Evolutionary conservation across 2,797 vertebrate species (phyloP).

Genomic region (Eulemur albifrons): DNA sequence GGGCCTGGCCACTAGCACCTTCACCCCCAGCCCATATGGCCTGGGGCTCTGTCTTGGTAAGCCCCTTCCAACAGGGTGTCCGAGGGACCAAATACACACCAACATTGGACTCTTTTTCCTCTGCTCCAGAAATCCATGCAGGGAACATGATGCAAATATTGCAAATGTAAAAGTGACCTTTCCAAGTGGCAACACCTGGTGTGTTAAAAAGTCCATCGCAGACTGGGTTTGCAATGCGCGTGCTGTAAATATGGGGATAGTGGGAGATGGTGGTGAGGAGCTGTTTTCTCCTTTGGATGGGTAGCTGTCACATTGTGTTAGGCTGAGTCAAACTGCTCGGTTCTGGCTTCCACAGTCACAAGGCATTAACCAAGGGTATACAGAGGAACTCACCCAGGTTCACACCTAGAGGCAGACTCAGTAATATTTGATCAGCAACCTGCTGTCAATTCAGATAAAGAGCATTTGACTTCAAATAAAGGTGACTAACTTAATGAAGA

Average conservation of each 20-base stretch:
- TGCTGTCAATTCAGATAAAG: slow-evolving; percentile 80
- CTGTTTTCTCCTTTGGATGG: slow-evolving; percentile 67
- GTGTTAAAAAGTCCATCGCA: slow-evolving; percentile 38
- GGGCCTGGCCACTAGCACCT: background rate
- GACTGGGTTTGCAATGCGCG: background rate
- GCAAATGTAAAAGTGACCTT: slow-evolving; percentile 44
- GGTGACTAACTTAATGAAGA: slow-evolving; percentile 64
- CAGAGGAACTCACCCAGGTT: slow-evolving; percentile 61
- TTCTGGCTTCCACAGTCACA: slow-evolving; percentile 72
- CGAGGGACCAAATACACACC: background rate
- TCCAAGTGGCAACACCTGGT: background rate
- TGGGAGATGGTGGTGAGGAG: background rate
- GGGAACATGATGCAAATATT: background rate
- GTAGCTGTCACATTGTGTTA: slow-evolving; percentile 81
- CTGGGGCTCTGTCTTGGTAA: background rate
- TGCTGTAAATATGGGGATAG: background rate
- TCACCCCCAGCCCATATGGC: rapidly evolving
- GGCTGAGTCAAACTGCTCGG: slow-evolving; percentile 13
- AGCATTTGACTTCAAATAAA: slow-evolving; percentile 69
- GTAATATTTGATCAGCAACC: slow-evolving; percentile 83
- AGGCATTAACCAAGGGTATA: slow-evolving; percentile 71
- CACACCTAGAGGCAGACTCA: slow-evolving; percentile 79
- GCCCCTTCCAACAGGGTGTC: background rate
- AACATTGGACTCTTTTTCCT: background rate
- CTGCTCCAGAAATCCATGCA: background rate